phyloP scores from a whole-genome alignment of 1,140 invertebrate species.

The Drosophila prosaltans region DNA sequence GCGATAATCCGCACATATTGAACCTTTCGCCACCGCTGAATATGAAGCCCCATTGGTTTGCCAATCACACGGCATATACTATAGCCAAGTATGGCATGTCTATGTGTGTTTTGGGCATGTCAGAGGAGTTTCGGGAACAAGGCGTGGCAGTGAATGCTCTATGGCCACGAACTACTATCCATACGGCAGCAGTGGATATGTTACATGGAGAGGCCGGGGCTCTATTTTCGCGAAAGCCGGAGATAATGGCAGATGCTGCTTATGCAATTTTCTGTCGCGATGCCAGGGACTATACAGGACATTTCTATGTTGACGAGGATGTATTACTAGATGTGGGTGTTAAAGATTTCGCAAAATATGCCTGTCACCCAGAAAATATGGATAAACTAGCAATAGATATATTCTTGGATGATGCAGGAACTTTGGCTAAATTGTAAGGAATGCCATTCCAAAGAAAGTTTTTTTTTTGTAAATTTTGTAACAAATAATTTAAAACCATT shows the following conservation, averaged over 20 bases:
- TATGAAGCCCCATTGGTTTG: conserved; percentile 96
- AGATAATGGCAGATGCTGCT: conserved; percentile 97
- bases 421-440: conserved; percentile 49
- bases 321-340: conserved; percentile 91
- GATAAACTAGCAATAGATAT: conserved; percentile 93
- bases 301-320: conserved; percentile 98
- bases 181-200: conserved; percentile 99
- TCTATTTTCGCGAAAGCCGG: conserved; percentile 89
- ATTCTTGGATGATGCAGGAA: conserved; percentile 88
- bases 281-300: conserved; percentile 90
- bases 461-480: neutral
- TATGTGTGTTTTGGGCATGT: conserved; percentile 98
- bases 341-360: conserved; percentile 93
- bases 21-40: conserved; percentile 98
- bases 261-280: conserved; percentile 93
- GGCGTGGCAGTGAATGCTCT: conserved; percentile 98
- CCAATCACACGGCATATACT: conserved; percentile 96
- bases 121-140: conserved; percentile 93
- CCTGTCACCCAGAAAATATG: conserved; percentile 89
- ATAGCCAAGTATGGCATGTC: conserved; percentile 99
- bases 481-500: neutral
- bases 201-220: conserved; percentile 95
- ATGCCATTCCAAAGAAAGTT: conserved; percentile 3
- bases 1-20: conserved; percentile 96
- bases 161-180: conserved; percentile 97